Evolutionary conservation across 1,140 invertebrate species (phyloP).

Genomic region (Manduca sexta): DNA sequence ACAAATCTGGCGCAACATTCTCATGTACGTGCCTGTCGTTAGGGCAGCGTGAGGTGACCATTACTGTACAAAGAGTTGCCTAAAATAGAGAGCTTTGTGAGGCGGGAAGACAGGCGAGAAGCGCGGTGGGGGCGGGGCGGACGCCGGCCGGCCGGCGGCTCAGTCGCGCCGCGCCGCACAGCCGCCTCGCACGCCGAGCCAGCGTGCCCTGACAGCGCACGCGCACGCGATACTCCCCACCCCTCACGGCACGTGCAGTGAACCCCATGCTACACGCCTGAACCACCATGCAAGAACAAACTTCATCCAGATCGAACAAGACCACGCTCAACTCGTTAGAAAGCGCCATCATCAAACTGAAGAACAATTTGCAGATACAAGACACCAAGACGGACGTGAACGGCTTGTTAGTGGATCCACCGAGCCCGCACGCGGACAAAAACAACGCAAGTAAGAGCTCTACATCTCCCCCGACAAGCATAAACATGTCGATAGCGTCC

Average conservation of each 20-base stretch:
- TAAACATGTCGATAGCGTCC: constrained; percentile 69
- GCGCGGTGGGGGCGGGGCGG: constrained; percentile 61
- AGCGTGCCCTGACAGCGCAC: constrained; percentile 44
- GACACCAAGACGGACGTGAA: constrained; percentile 66
- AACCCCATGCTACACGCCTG: constrained; percentile 24
- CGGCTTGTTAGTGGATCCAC: constrained; percentile 50
- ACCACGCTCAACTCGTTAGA: constrained; percentile 64
- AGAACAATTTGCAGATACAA: constrained; percentile 70
- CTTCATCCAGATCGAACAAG: constrained; percentile 56
- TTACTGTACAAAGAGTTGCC: constrained; percentile 71
- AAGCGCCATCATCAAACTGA: constrained; percentile 70
- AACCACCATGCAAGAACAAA: constrained; percentile 67
- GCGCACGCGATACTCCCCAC: constrained; percentile 52
- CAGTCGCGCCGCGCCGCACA: constrained; percentile 64
- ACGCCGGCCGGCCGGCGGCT: constrained; percentile 57
- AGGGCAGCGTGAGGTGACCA: constrained; percentile 70
- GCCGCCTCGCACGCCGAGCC: constrained; percentile 55
- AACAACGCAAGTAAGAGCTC: constrained; percentile 57
- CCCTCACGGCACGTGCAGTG: constrained; percentile 45
- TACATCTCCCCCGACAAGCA: constrained; percentile 61
- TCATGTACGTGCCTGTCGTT: constrained; percentile 70
- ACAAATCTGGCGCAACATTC: constrained; percentile 67
- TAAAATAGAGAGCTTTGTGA: constrained; percentile 72
- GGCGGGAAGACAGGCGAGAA: constrained; percentile 51
- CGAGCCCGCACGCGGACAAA: constrained; percentile 51